These are phyloP conservation scores for Thumatha senex DNA, from an alignment of 2,888 invertebrate species.

Conservation along the genomic window DNA sequence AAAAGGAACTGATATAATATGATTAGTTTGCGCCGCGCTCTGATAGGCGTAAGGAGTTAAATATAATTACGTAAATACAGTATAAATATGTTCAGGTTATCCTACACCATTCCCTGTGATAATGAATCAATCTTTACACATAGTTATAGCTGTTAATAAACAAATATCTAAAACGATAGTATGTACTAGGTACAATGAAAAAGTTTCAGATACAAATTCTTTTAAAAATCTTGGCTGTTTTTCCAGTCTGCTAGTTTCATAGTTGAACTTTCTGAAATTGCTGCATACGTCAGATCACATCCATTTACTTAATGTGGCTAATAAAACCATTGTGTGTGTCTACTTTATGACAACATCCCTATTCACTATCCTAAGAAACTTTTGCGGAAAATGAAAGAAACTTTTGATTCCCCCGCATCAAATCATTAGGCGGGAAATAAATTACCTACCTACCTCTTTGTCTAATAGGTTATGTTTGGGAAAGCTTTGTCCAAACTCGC, in stretches of 20 bases:
- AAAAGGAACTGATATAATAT: too few species aligned
- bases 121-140: too few species aligned
- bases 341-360: slow-evolving; percentile 66
- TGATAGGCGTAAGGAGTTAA: too few species aligned
- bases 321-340: slow-evolving; percentile 77
- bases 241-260: slow-evolving; percentile 22
- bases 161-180: background rate
- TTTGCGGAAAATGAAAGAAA: slow-evolving; percentile 50
- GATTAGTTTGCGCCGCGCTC: too few species aligned
- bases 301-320: slow-evolving; percentile 72
- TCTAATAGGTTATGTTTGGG: slow-evolving; percentile 47
- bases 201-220: background rate
- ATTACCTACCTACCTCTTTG: slow-evolving; percentile 45
- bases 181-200: too few species aligned
- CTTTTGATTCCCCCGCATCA: slow-evolving; percentile 54
- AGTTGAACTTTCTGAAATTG: slow-evolving; percentile 59
- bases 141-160: too few species aligned
- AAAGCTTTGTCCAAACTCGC: slow-evolving; percentile 43
- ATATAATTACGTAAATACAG: too few species aligned
- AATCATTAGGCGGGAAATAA: slow-evolving; percentile 52
- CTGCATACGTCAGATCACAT: slow-evolving; percentile 60
- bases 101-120: too few species aligned
- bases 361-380: slow-evolving; percentile 49
- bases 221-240: background rate
- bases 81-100: too few species aligned